phyloP scores from a whole-genome alignment of 2,888 invertebrate species.

The Stramonita haemastoma region DNA sequence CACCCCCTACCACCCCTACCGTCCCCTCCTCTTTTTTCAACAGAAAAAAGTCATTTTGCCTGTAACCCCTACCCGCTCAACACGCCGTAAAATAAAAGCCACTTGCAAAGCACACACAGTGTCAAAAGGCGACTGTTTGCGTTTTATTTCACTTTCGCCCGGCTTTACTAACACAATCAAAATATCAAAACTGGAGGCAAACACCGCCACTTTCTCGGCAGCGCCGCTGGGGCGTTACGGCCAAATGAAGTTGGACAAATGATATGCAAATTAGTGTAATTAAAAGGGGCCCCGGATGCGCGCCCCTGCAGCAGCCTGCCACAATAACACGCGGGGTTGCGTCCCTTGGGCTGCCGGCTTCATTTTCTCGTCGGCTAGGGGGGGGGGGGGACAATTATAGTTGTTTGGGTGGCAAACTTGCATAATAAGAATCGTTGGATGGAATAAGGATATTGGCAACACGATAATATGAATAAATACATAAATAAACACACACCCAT shows the following conservation, averaged over 20 bases:
- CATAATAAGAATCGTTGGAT: no score
- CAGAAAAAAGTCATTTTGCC: not conserved
- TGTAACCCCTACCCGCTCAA: not conserved
- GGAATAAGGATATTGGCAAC: no score
- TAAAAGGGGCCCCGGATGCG: slow-evolving; percentile 27
- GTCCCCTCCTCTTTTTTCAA: not conserved
- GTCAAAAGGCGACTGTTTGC: slow-evolving; percentile 15
- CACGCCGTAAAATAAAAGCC: no score
- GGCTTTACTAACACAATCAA: slow-evolving; percentile 34
- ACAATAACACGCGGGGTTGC: not conserved
- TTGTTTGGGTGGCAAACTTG: not conserved
- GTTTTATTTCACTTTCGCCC: slow-evolving; percentile 29
- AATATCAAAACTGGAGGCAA: not conserved
- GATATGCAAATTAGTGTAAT: slow-evolving; percentile 42
- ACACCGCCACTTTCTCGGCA: not conserved
- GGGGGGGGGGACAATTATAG: not conserved
- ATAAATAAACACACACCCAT: no score
- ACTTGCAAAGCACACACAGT: not conserved
- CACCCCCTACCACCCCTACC: no score
- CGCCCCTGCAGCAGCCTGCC: slow-evolving; percentile 2
- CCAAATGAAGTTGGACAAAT: slow-evolving; percentile 35
- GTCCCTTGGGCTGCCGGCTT: not conserved
- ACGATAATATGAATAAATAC: no score
- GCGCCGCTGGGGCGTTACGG: not conserved
- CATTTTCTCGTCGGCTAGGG: not conserved